Conservation (phyloP, 1,140 invertebrate genomes). For the Anthonomus grandis region DNA sequence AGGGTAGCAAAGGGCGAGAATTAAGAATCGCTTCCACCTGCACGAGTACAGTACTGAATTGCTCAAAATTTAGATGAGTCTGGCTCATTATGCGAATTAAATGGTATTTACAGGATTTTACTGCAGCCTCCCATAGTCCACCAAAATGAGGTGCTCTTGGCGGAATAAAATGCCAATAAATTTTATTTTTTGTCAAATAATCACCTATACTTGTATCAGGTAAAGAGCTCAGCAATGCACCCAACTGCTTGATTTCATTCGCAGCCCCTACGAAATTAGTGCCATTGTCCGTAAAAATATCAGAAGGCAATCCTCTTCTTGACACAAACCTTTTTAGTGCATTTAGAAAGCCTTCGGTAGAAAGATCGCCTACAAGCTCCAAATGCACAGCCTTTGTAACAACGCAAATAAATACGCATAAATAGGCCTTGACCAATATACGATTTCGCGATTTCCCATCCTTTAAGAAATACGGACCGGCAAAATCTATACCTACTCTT, state of each 20-base stretch:
- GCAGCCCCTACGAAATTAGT: conserved; percentile 15
- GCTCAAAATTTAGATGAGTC: conserved; percentile 37
- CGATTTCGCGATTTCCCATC: background rate
- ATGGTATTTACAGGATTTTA: conserved; percentile 34
- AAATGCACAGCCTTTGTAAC: conserved; percentile 25
- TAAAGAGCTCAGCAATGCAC: background rate
- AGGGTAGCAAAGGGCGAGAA: conserved; percentile 25
- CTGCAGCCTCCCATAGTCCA: conserved; percentile 44
- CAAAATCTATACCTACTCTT: background rate
- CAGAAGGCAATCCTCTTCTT: conserved; percentile 30
- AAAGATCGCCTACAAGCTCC: conserved; percentile 15
- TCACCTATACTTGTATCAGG: background rate
- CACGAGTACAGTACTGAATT: conserved; percentile 33
- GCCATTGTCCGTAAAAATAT: conserved; percentile 30
- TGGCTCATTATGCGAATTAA: conserved; percentile 30
- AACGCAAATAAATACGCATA: conserved; percentile 19
- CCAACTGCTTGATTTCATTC: conserved; percentile 8
- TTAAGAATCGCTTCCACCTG: conserved; percentile 43
- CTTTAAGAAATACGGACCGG: background rate
- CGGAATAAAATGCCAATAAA: conserved; percentile 47
- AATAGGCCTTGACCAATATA: background rate
- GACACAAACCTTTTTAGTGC: conserved; percentile 38
- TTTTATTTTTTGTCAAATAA: background rate
- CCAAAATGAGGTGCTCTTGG: conserved; percentile 41
- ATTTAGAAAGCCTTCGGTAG: conserved; percentile 30